Evolutionary conservation across 2,113 vertebrate species (phyloP).

Genomic region (Pimephales promelas): DNA sequence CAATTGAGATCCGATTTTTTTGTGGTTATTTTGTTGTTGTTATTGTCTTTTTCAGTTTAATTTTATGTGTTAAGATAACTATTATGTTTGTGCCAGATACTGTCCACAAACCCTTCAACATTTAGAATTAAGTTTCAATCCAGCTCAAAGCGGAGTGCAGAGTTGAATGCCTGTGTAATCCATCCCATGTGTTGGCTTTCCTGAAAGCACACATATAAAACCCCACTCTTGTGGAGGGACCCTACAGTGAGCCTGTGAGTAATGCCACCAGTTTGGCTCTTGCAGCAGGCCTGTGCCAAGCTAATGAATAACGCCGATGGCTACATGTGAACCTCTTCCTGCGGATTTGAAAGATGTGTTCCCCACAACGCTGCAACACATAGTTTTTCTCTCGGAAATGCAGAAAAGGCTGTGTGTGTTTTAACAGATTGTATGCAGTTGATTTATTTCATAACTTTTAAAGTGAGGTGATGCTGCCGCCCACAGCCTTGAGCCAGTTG

Average conservation of each 20-base stretch:
- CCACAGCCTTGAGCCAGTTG: not conserved
- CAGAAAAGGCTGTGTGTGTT: conserved; percentile 15
- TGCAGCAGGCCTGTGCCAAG: conserved; percentile 65
- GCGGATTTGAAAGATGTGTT: conserved; percentile 64
- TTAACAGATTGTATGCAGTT: conserved; percentile 23
- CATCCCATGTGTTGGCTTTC: conserved; percentile 60
- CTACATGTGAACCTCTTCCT: conserved; percentile 68
- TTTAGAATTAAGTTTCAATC: not conserved
- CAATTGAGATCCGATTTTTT: no score
- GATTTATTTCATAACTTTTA: conserved; percentile 31
- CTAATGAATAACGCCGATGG: conserved; percentile 71
- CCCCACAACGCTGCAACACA: conserved; percentile 63
- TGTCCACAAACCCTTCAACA: not conserved
- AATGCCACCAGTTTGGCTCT: conserved; percentile 54
- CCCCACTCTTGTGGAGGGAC: conserved; percentile 65
- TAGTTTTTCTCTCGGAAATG: conserved; percentile 6
- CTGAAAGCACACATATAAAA: conserved; percentile 63
- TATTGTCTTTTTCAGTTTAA: not conserved
- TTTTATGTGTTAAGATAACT: not conserved
- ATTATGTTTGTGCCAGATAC: not conserved
- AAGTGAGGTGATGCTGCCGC: conserved; percentile 2
- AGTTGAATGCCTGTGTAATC: conserved; percentile 51
- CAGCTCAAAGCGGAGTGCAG: conserved; percentile 32
- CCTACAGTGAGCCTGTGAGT: conserved; percentile 52
- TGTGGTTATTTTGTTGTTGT: not conserved